These are phyloP conservation scores for Macrostomum cliftonense DNA, from an alignment of 2,888 invertebrate species.

Conservation along the genomic window DNA sequence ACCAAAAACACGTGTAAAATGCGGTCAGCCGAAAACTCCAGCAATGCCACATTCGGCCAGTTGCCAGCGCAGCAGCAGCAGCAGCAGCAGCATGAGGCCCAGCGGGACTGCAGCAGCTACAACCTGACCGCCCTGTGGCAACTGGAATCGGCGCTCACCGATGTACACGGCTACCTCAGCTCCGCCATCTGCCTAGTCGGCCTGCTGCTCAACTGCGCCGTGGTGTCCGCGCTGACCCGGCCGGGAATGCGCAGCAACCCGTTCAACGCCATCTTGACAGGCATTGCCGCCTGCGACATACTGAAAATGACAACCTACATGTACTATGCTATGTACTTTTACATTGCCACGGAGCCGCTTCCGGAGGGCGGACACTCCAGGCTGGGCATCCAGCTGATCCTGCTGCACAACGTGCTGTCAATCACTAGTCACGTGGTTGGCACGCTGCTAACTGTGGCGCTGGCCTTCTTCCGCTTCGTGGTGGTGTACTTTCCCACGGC, in stretches of 20 bases:
- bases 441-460: conserved; percentile 72
- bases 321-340: conserved; percentile 55
- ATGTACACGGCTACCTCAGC: conserved; percentile 58
- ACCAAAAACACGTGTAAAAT: too few species aligned
- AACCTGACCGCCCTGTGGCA: too few species aligned
- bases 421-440: conserved; percentile 57
- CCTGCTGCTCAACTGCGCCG: conserved; percentile 65
- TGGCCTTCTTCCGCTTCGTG: conserved; percentile 73
- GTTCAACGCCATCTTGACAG: conserved; percentile 56
- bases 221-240: conserved; percentile 47
- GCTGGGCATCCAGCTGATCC: conserved; percentile 28
- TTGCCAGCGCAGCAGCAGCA: too few species aligned
- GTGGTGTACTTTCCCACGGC: conserved; percentile 35
- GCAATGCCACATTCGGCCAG: too few species aligned
- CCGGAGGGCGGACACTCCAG: conserved; percentile 13
- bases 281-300: conserved; percentile 66
- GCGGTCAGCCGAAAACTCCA: too few species aligned
- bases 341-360: neutral
- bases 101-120: too few species aligned
- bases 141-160: too few species aligned
- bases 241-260: conserved; percentile 41
- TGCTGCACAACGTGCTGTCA: conserved; percentile 19
- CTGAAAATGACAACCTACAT: conserved; percentile 75
- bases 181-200: conserved; percentile 65
- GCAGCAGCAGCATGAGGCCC: too few species aligned